Conservation (phyloP, 92 coral and sea anemone genomes). For the Zoanthus sansibaricus region DNA sequence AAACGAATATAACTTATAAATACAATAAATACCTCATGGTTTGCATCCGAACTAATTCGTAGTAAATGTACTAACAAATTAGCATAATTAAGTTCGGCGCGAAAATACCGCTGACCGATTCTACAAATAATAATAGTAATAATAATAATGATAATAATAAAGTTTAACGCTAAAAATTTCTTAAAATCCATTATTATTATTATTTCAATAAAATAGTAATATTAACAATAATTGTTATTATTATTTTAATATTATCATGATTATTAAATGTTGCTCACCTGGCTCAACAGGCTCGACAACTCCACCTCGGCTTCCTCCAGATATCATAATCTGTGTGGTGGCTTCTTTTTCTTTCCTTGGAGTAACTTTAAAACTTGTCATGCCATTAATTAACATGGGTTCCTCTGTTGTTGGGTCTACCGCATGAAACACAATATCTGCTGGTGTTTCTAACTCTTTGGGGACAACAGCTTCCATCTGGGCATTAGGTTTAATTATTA, state of each 20-base stretch:
- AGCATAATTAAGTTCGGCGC: too few relatives aligned
- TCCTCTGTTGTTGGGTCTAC: conserved; percentile 78
- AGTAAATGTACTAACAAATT: too few relatives aligned
- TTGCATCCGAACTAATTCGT: too few relatives aligned
- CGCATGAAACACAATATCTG: conserved; percentile 73
- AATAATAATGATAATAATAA: too few relatives aligned
- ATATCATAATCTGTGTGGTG: conserved; percentile 67
- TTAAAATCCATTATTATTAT: background rate
- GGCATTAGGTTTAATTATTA: conserved; percentile 67
- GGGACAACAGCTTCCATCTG: conserved; percentile 68
- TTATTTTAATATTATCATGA: background rate
- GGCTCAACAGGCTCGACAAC: conserved; percentile 32
- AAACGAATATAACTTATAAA: too few relatives aligned
- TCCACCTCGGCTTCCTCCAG: conserved; percentile 44
- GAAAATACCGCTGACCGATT: too few relatives aligned
- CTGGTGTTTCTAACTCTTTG: conserved; percentile 74
- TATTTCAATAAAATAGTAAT: background rate
- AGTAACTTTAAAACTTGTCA: conserved; percentile 58
- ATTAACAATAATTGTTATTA: background rate
- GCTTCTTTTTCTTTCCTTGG: conserved; percentile 78
- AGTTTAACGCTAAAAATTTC: too few relatives aligned
- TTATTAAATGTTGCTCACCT: conserved; percentile 3
- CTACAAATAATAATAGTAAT: too few relatives aligned
- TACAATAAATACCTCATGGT: too few relatives aligned
- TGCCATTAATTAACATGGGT: conserved; percentile 73